Percentiles rank a stretch among this genome's conserved stretches.
phyloP scores from a whole-genome alignment of 2,888 invertebrate genomes.

The Nomada fucata region DNA sequence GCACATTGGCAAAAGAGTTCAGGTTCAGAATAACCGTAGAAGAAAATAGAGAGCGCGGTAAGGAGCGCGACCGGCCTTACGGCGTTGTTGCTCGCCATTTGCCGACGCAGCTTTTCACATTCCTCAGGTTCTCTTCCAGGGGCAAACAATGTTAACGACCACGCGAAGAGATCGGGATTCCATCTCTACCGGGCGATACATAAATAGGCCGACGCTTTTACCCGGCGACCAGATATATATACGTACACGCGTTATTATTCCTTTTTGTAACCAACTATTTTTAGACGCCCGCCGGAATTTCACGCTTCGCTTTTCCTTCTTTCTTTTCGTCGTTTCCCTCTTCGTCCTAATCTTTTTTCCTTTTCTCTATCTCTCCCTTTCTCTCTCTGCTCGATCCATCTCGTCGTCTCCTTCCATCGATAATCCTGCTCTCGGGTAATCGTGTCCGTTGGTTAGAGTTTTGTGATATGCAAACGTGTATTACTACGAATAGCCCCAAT shows the following conservation, averaged over 20 bases:
- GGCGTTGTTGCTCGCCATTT: conserved; percentile 59
- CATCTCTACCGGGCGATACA: conserved; percentile 69
- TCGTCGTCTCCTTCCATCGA: neutral
- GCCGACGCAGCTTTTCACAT: conserved; percentile 73
- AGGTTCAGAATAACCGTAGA: conserved; percentile 49
- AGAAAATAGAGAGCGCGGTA: conserved; percentile 50
- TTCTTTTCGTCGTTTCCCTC: conserved; percentile 11
- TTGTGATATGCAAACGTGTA: no score
- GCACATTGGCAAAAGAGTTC: conserved; percentile 29
- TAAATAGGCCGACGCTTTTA: conserved; percentile 71
- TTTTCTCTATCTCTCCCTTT: neutral
- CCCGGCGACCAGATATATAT: conserved; percentile 66
- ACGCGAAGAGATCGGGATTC: conserved; percentile 70
- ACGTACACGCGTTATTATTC: conserved; percentile 65
- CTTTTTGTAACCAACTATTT: conserved; percentile 70
- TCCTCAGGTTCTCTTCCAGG: conserved; percentile 68
- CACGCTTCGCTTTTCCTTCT: conserved; percentile 54
- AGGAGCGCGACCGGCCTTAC: conserved; percentile 45
- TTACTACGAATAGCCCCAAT: no score
- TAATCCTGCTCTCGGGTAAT: no score
- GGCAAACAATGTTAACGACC: conserved; percentile 76
- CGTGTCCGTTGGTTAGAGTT: no score
- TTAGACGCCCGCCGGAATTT: conserved; percentile 67
- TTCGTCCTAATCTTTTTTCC: conserved; percentile 2
- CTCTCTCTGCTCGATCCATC: neutral